Evolutionary conservation across 2,888 invertebrate species (phyloP), one percentile per base, ranked within the genome.

Genomic region (Drosophila cognata): DNA sequence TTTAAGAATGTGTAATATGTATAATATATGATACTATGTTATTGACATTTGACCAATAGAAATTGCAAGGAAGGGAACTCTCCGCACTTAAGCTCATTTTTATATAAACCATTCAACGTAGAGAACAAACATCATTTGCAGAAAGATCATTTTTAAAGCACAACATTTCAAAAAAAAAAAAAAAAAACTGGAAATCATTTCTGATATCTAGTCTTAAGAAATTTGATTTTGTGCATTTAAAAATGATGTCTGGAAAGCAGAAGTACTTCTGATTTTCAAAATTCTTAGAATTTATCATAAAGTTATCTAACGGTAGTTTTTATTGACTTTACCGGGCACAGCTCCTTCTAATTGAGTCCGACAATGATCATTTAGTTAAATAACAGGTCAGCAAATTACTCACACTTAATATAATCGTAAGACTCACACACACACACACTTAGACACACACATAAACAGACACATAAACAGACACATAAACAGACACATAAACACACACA

Each of bases 301-400:
- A 43, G 16, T 28, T 35, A 33, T 18, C 53, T 28, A 55, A 55
- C 6, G 18, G 36, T 13, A n/a, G n/a, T 43, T 55, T 41, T 29
- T n/a, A 38, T 48, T 67, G 66, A 50, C 55, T 67, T 52, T 28
- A 13, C 35, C 18, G 50, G 21, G 16, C 13, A 25, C 48, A 66
- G 38, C 41, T 43, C 36, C 46, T 38, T 28, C 50, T 64, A 71
- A 71, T 72, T 72, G 59, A 53, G 63, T 58, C 5, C 21, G 28
- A 51, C 70, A 65, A 81, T 82, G 76, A 84, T 79, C 69, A 83
- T 84, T 82, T 79, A 84, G 84, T 81, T 84, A 82, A 74, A 71
- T 79, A 77, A 77, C 77, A 77, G 77, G 79, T 71, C 79, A 79
- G 74, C 84, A 81, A 81, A 84, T 84, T 82, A 84, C 79, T 71